A percentile compares a stretch with the other conserved stretches of the same genome.
phyloP scores from a whole-genome alignment of 2,113 vertebrate species.

The Elgaria multicarinata region DNA sequence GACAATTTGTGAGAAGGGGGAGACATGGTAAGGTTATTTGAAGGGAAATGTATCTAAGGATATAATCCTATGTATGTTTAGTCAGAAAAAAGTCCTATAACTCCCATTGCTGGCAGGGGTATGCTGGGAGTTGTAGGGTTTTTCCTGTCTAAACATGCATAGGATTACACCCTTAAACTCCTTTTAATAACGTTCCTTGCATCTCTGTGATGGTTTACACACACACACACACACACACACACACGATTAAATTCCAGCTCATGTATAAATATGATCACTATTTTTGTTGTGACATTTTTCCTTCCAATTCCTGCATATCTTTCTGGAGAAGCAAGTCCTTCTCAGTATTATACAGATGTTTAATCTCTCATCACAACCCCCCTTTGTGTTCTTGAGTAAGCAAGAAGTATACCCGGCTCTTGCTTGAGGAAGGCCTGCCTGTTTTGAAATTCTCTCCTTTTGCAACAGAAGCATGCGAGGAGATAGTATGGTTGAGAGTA shows the following conservation, averaged over 20 bases:
- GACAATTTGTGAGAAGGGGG: not conserved
- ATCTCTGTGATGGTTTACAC: too few species aligned
- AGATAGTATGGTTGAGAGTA: not conserved
- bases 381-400: not conserved
- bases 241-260: not conserved
- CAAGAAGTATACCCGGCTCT: rapidly evolving
- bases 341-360: not conserved
- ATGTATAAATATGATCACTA: not conserved
- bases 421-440: not conserved
- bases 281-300: not conserved
- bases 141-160: too few species aligned
- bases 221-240: too few species aligned
- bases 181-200: not conserved
- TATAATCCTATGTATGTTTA: too few species aligned
- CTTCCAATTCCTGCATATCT: not conserved
- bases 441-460: not conserved
- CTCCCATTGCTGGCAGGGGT: too few species aligned
- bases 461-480: not conserved
- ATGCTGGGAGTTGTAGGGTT: too few species aligned
- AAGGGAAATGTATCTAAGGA: not conserved
- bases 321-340: not conserved
- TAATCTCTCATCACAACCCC: not conserved
- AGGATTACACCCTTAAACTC: not conserved
- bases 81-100: too few species aligned
- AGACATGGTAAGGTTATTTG: not conserved